phyloP scores from a whole-genome alignment of 2,797 vertebrate species.

The Rhabdophis nuchalis region DNA sequence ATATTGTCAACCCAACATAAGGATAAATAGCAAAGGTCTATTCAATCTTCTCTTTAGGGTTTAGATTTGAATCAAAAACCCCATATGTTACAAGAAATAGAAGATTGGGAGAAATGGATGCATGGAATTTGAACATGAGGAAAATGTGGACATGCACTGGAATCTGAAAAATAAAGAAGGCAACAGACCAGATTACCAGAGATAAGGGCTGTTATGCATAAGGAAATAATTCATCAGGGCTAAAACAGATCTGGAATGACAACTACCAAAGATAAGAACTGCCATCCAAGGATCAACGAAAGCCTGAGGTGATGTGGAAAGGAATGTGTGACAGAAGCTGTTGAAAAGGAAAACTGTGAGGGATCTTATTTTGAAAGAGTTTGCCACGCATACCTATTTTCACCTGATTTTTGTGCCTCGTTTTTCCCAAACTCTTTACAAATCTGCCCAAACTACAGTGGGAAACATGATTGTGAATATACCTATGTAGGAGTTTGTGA shows the following conservation, averaged over 20 bases:
- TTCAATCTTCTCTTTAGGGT: background rate
- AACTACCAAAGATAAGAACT: background rate
- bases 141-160: background rate
- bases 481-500: background rate
- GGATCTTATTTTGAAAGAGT: background rate
- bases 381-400: background rate
- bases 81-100: background rate
- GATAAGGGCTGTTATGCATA: background rate
- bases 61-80: background rate
- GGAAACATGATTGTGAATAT: background rate
- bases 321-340: background rate
- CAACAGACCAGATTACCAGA: background rate
- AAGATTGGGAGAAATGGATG: background rate
- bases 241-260: background rate
- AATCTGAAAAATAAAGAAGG: background rate
- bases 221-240: background rate
- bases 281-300: background rate
- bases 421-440: background rate
- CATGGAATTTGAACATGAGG: background rate
- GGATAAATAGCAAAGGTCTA: background rate
- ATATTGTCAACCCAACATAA: too few species aligned
- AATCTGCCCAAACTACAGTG: background rate
- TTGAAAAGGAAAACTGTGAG: background rate
- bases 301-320: background rate
- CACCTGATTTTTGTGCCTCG: background rate